These are phyloP conservation scores for Naja naja DNA, from an alignment of 2,113 vertebrate genomes.

Conservation along the genomic window DNA sequence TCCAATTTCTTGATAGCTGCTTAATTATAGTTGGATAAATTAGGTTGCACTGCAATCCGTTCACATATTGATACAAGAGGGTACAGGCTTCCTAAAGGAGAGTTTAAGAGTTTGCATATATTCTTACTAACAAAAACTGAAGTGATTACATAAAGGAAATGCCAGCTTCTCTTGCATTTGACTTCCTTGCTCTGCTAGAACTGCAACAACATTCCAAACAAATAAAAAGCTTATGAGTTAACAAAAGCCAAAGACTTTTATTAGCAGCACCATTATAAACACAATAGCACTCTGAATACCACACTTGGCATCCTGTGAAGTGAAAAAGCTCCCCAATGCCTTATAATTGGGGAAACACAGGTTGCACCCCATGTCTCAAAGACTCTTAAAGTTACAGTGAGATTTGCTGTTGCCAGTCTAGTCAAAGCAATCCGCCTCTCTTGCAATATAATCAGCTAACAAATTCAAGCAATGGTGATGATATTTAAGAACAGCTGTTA, in stretches of 20 bases:
- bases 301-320: slow-evolving; percentile 26
- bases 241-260: slow-evolving; percentile 32
- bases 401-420: slow-evolving; percentile 26
- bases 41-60: not conserved
- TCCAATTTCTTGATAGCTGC: not conserved
- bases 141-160: not conserved
- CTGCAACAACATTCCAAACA: slow-evolving; percentile 23
- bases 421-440: slow-evolving; percentile 28
- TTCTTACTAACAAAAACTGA: not conserved
- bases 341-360: slow-evolving; percentile 31
- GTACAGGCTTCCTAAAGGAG: not conserved
- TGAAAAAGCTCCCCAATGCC: slow-evolving; percentile 24
- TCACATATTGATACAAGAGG: not conserved
- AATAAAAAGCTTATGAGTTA: slow-evolving; percentile 34
- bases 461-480: slow-evolving; percentile 22
- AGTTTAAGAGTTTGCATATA: not conserved
- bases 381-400: slow-evolving; percentile 6
- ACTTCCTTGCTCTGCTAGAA: slow-evolving; percentile 9
- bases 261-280: slow-evolving; percentile 21
- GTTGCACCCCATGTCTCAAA: slow-evolving; percentile 27
- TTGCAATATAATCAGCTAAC: slow-evolving; percentile 20
- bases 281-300: slow-evolving; percentile 19
- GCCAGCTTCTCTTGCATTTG: slow-evolving; percentile 1
- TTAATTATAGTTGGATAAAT: not conserved
- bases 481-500: slow-evolving; percentile 31